Conservation (phyloP, 2,113 vertebrate genomes). For the Psophia crepitans region DNA sequence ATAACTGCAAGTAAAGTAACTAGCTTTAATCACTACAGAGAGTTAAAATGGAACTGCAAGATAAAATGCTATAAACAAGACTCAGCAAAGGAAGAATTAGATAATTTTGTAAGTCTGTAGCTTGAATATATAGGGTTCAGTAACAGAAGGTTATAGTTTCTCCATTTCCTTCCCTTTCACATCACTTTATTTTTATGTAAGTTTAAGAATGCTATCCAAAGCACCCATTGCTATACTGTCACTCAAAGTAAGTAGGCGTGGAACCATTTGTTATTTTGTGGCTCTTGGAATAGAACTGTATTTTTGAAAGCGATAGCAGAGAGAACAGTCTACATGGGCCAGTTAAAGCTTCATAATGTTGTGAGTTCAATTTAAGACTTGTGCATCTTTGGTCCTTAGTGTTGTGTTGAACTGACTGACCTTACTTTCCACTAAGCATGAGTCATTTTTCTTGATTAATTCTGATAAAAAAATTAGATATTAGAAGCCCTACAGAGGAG, state of each 20-base stretch:
- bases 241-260: not conserved
- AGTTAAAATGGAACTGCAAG: not conserved
- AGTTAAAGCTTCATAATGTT: not conserved
- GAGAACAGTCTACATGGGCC: not conserved
- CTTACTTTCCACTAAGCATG: not conserved
- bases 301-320: not conserved
- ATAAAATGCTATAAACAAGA: not conserved
- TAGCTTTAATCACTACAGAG: not conserved
- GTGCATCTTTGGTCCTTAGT: not conserved
- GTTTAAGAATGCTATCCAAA: not conserved
- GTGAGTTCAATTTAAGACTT: not conserved
- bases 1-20: not conserved
- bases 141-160: not conserved
- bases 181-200: not conserved
- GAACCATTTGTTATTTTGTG: not conserved
- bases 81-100: not conserved
- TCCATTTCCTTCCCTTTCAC: not conserved
- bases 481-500: not conserved
- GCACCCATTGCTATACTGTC: not conserved
- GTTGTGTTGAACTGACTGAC: not conserved
- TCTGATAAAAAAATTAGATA: not conserved
- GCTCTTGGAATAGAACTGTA: not conserved
- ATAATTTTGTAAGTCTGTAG: not conserved
- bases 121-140: not conserved
- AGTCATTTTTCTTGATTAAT: not conserved